Conservation (phyloP, 2,113 vertebrate species). For the Carollia perspicillata region DNA sequence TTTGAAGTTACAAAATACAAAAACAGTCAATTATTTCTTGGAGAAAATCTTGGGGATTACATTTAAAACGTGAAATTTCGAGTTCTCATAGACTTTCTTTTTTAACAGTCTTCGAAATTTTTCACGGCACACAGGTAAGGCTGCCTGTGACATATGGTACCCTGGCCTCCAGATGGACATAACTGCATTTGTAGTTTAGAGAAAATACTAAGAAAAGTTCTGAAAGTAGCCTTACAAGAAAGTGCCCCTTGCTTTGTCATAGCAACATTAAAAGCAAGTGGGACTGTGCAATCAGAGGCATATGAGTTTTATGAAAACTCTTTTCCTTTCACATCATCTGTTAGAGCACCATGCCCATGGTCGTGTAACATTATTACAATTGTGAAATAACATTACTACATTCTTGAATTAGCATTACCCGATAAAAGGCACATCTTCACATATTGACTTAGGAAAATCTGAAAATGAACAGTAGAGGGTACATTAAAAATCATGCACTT, state of each 20-base stretch:
- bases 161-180: slow-evolving; percentile 79
- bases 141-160: slow-evolving; percentile 80
- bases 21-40: slow-evolving; percentile 76
- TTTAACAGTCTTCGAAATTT: slow-evolving; percentile 72
- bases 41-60: slow-evolving; percentile 82
- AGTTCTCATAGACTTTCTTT: slow-evolving; percentile 76
- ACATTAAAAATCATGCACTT: slow-evolving; percentile 70
- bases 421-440: slow-evolving; percentile 85
- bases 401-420: slow-evolving; percentile 78
- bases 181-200: slow-evolving; percentile 75
- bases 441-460: slow-evolving; percentile 76
- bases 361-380: slow-evolving; percentile 66
- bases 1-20: slow-evolving; percentile 83
- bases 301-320: slow-evolving; percentile 77
- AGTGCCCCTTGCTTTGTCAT: slow-evolving; percentile 81
- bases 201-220: slow-evolving; percentile 81
- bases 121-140: slow-evolving; percentile 80
- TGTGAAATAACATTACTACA: slow-evolving; percentile 77
- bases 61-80: slow-evolving; percentile 81
- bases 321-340: slow-evolving; percentile 70
- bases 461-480: slow-evolving; percentile 71
- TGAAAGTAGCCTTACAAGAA: slow-evolving; percentile 81
- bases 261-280: slow-evolving; percentile 75
- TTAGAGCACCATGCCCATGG: slow-evolving; percentile 69
- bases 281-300: slow-evolving; percentile 83